phyloP scores from a whole-genome alignment of 2,888 invertebrate species.

The Neoitamus cyanurus region DNA sequence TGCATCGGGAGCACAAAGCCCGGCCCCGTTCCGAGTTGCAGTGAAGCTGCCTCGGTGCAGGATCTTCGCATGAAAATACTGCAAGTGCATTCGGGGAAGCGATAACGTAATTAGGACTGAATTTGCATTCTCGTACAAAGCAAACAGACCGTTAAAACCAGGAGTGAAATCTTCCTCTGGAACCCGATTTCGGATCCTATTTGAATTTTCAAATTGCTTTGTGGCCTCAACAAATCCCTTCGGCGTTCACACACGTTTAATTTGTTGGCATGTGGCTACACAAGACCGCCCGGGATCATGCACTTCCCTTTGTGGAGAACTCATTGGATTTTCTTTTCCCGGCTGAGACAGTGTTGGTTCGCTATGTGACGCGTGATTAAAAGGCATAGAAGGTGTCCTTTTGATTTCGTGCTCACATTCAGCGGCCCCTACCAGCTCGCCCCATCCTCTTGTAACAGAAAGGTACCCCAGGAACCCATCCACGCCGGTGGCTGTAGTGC shows the following conservation, averaged over 20 bases:
- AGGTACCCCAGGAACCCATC: background rate
- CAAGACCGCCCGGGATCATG: background rate
- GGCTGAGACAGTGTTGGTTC: background rate
- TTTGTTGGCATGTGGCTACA: slow-evolving; percentile 47
- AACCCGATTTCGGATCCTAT: slow-evolving; percentile 43
- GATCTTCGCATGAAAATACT: slow-evolving; percentile 18
- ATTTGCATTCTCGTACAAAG: slow-evolving; percentile 43
- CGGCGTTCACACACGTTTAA: slow-evolving; percentile 51
- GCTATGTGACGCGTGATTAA: slow-evolving; percentile 1
- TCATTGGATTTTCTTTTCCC: background rate
- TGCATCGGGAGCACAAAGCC: background rate
- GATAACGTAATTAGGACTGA: slow-evolving; percentile 46
- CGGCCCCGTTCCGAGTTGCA: background rate
- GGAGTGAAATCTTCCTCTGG: slow-evolving; percentile 16
- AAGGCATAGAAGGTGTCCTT: background rate
- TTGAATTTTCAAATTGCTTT: slow-evolving; percentile 54
- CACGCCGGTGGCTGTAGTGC: too few relatives aligned
- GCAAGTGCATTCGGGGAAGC: slow-evolving; percentile 24
- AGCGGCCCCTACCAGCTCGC: background rate
- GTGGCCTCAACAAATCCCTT: slow-evolving; percentile 52
- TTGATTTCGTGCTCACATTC: background rate
- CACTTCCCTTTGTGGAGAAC: background rate
- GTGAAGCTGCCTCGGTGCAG: background rate
- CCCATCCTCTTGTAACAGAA: background rate
- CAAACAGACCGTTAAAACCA: slow-evolving; percentile 45